Conservation (phyloP, 2,888 invertebrate species). For the Ditula angustiorana region DNA sequence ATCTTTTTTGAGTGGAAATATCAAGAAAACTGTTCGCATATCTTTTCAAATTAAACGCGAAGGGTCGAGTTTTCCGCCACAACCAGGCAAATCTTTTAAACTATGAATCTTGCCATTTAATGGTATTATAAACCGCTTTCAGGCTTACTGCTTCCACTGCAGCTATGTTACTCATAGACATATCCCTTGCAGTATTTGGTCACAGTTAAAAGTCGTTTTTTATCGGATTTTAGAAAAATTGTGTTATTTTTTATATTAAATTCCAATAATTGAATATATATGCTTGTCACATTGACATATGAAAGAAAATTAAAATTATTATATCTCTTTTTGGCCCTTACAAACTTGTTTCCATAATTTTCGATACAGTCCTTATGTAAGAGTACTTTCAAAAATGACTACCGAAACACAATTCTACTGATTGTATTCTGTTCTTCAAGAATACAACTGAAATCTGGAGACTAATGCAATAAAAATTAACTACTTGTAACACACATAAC, state of each 20-base stretch:
- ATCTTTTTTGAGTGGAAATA: no score
- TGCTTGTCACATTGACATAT: no score
- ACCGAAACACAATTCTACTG: no score
- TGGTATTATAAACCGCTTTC: neutral
- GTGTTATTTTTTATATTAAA: neutral
- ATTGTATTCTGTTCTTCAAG: no score
- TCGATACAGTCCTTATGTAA: neutral
- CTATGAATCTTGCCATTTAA: neutral
- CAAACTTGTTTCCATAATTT: neutral
- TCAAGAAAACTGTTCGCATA: neutral
- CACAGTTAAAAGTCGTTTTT: neutral
- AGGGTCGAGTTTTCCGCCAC: neutral
- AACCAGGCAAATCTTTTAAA: neutral
- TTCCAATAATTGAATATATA: no score
- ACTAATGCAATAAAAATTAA: no score
- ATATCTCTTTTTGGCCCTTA: neutral
- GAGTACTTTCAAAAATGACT: no score
- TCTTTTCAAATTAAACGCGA: conserved; percentile 9
- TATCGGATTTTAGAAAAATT: neutral
- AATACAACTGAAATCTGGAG: no score
- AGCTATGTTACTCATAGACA: neutral
- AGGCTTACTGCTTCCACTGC: neutral
- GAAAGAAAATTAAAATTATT: neutral
- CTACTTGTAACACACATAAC: no score
- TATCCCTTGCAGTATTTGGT: neutral